Percentiles rank a stretch among this genome's conserved stretches.
Evolutionary conservation across 2,888 invertebrate species (phyloP).

Genomic region (Conomelus anceps): DNA sequence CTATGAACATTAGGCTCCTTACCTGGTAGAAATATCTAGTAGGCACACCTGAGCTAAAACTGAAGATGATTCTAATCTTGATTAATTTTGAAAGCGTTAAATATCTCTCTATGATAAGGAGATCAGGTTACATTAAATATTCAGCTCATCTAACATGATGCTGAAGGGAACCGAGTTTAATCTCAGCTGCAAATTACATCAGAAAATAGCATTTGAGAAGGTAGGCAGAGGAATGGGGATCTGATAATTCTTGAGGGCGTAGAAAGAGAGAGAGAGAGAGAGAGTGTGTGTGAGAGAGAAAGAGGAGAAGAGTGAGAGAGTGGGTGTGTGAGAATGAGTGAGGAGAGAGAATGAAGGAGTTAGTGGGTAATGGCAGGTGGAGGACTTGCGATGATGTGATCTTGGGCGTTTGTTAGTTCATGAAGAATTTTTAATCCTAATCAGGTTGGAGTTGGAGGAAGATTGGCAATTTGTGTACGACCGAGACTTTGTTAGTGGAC

Average conservation of each 20-base stretch:
- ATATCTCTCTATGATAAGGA: background rate
- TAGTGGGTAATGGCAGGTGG: no score
- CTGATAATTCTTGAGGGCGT: background rate
- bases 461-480: background rate
- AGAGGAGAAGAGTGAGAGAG: no score
- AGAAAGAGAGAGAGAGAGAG: no score
- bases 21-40: no score
- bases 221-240: background rate
- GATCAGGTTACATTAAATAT: background rate
- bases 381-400: no score
- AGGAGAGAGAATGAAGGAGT: no score
- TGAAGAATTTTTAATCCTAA: background rate
- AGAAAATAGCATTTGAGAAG: background rate
- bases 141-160: background rate
- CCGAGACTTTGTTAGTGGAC: background rate
- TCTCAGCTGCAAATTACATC: background rate
- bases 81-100: no score
- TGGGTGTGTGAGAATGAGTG: no score
- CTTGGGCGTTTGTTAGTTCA: background rate
- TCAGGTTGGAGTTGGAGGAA: background rate
- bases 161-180: background rate
- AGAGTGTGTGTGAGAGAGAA: no score
- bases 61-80: no score
- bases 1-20: no score
- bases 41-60: no score